Evolutionary conservation across 2,888 invertebrate species (phyloP).

Genomic region (Hypena proboscidalis): DNA sequence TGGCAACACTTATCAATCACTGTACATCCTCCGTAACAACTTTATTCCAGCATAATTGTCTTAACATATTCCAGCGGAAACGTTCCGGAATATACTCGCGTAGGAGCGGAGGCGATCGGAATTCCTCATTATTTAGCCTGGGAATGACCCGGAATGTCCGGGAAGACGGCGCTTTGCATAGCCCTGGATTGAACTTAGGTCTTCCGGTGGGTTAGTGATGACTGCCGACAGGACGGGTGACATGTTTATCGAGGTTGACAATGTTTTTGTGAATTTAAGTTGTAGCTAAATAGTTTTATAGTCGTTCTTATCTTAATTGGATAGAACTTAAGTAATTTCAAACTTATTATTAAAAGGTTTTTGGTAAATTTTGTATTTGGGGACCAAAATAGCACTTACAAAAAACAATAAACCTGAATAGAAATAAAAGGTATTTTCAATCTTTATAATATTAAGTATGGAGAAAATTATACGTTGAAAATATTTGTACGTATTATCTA

Average conservation of each 20-base stretch:
- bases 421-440: too few species aligned
- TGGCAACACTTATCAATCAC: too few species aligned
- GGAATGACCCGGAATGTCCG: conserved; percentile 43
- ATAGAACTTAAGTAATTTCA: too few species aligned
- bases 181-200: conserved; percentile 34
- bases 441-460: too few species aligned
- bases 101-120: conserved; percentile 36
- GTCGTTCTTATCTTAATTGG: too few species aligned
- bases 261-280: conserved; percentile 30
- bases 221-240: conserved; percentile 32
- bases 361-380: too few species aligned
- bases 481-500: too few species aligned
- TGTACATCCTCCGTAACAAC: conserved; percentile 2
- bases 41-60: neutral
- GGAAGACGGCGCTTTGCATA: conserved; percentile 46
- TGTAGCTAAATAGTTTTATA: neutral
- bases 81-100: conserved; percentile 17
- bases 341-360: too few species aligned
- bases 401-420: too few species aligned
- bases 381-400: neutral
- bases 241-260: conserved; percentile 33
- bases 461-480: too few species aligned
- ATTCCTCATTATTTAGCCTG: conserved; percentile 37
- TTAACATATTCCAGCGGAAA: conserved; percentile 31
- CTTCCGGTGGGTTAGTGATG: conserved; percentile 39